Conservation (phyloP, 2,113 vertebrate species). For the Agapornis roseicollis region DNA sequence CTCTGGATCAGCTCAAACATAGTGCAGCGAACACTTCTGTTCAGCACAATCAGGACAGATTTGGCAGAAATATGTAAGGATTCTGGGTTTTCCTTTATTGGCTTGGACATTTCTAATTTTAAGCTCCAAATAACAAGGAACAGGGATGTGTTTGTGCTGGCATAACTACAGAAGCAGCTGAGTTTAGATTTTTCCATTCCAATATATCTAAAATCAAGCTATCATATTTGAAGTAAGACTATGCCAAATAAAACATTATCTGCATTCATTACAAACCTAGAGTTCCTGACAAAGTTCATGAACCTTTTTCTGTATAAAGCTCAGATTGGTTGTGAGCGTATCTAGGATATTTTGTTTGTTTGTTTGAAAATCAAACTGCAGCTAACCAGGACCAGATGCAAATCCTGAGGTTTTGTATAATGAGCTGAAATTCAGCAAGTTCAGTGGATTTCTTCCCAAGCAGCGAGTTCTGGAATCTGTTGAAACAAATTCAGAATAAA, state of each 20-base stretch:
- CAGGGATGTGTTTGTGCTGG: constrained; percentile 11
- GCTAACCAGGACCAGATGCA: not conserved
- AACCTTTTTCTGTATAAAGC: not conserved
- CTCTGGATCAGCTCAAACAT: not conserved
- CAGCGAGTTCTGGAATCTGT: not conserved
- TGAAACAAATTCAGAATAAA: constrained; percentile 2
- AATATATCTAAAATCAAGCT: not conserved
- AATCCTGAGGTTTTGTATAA: not conserved
- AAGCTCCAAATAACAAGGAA: not conserved
- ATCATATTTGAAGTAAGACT: not conserved
- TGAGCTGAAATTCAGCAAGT: not conserved
- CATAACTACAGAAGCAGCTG: not conserved
- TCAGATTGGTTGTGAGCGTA: not conserved
- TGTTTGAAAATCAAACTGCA: constrained; percentile 3
- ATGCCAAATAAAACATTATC: not conserved
- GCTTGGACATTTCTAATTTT: not conserved
- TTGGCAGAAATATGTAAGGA: not conserved
- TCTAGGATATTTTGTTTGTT: not conserved
- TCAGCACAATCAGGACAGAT: not conserved
- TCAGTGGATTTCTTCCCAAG: not conserved
- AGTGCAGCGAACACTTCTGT: not conserved
- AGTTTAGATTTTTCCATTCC: constrained; percentile 15
- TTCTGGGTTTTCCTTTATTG: not conserved
- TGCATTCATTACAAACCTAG: not conserved
- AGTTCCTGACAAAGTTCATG: not conserved